Evolutionary conservation across 2,113 vertebrate genomes (phyloP), one percentile per base, ranked within the genome.

Genomic region (Ciconia boyciana): DNA sequence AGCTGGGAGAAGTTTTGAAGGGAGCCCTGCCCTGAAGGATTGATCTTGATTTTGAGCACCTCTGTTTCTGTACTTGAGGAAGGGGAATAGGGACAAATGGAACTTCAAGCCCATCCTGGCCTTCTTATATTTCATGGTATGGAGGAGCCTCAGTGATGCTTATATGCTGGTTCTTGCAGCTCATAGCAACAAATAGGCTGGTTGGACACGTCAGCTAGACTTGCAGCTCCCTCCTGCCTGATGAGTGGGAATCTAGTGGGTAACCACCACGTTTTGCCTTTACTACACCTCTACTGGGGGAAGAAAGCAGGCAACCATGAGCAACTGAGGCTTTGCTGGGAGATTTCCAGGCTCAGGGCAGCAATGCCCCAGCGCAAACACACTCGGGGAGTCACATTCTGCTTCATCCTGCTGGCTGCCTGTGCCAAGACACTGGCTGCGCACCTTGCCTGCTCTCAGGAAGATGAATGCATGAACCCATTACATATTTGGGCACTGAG

Each of bases 321-420:
- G 57, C 57, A 72, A 49, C 29, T 62, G 61, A 34, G 61, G 49
- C 43, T 91, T 64, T 75, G 41, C 29, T 62, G 60, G 26, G 34
- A 62, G 26, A 39, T 39, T 21, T 52, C 54, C 52, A 44, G 39
- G n/a, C 89, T 85, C 68, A 39, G 20, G 81, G 48, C 44, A 49
- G n/a, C 41, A 49, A 44, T 6, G 2, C 11, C 8, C 10, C 65
- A 49, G 57, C 77, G 58, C 32, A 61, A 60, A 51, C 57, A 29
- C n/a, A 7, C n/a, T 11, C 1, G 4, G 19, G 68, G 34, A 36
- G 22, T 58, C 68, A 8, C 0, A 2, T 21, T 57, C 49, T 84
- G 84, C 75, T 62, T n/a, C 61, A 34, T 19, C 64, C 29, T 7
- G 26, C 51, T 5, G 55, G 25, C 32, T 16, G 57, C 72, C n/a